Evolutionary conservation across 2,888 invertebrate species (phyloP).

Genomic region (Hyles lineata): DNA sequence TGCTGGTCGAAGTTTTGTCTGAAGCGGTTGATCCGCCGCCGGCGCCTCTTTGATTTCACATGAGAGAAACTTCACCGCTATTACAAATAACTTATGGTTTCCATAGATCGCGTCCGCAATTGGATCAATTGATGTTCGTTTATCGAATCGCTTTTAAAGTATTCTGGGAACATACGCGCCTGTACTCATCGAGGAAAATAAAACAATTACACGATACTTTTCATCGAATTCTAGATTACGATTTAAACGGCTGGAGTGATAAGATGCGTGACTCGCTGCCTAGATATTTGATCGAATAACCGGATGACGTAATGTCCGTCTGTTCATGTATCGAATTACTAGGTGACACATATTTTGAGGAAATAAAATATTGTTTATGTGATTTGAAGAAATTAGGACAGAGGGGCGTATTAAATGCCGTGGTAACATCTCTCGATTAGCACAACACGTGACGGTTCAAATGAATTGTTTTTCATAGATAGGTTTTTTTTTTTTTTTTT

Average conservation of each 20-base stretch:
- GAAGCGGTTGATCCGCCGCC: neutral
- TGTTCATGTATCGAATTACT: neutral
- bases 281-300: neutral
- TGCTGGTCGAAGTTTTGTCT: neutral
- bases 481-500: too few relatives aligned
- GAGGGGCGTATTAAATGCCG: neutral
- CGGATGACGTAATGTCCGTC: neutral
- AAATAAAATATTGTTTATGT: neutral
- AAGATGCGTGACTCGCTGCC: neutral
- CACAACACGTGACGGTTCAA: too few relatives aligned
- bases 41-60: conserved; percentile 13
- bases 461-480: too few relatives aligned
- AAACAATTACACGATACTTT: neutral
- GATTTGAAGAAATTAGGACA: neutral
- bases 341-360: neutral
- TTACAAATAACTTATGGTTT: conserved; percentile 14
- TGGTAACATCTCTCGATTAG: too few relatives aligned
- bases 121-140: conserved; percentile 23
- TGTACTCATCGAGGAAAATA: neutral
- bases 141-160: conserved; percentile 23
- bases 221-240: neutral
- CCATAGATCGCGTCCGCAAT: neutral
- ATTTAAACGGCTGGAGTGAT: neutral
- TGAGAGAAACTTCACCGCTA: neutral
- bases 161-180: conserved; percentile 3